A percentile compares a stretch with the other conserved stretches of the same genome.
Conservation (phyloP, 1,140 invertebrate genomes). For the Eumaeus atala region DNA sequence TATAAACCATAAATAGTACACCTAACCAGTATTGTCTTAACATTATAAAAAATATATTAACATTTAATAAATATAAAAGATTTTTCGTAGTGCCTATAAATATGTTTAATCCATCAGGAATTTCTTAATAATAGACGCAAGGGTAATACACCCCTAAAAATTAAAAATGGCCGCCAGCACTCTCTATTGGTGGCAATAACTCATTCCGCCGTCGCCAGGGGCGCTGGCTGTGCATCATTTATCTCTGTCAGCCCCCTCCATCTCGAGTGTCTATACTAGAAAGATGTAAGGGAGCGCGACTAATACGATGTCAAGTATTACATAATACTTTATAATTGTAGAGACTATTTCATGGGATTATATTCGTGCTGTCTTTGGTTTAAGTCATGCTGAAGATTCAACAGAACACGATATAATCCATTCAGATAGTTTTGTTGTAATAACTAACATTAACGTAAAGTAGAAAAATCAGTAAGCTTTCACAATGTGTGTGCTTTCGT, state of each 20-base stretch:
- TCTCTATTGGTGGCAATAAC: slow-evolving; percentile 66
- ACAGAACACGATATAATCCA: no score
- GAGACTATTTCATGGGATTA: no score
- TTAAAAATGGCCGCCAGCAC: slow-evolving; percentile 66
- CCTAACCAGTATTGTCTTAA: slow-evolving; percentile 26
- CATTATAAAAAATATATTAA: background rate
- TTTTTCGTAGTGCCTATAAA: background rate
- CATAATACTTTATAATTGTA: no score
- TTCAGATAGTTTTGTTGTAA: no score
- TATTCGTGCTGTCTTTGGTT: no score
- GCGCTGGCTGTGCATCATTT: slow-evolving; percentile 57
- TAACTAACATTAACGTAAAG: no score
- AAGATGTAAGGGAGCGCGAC: slow-evolving; percentile 45
- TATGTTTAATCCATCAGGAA: slow-evolving; percentile 9
- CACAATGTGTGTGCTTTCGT: no score
- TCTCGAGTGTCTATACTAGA: slow-evolving; percentile 45
- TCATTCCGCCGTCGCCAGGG: slow-evolving; percentile 61
- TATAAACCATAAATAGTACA: slow-evolving; percentile 20
- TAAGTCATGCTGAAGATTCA: no score
- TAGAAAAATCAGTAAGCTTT: no score
- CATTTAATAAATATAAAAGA: no score
- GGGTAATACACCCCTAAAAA: slow-evolving; percentile 66
- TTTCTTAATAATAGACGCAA: slow-evolving; percentile 38
- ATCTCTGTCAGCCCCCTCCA: slow-evolving; percentile 57
- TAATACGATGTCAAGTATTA: no score